These are phyloP conservation scores for Sarcophaga variegata DNA, from an alignment of 2,888 invertebrate genomes.

Conservation along the genomic window DNA sequence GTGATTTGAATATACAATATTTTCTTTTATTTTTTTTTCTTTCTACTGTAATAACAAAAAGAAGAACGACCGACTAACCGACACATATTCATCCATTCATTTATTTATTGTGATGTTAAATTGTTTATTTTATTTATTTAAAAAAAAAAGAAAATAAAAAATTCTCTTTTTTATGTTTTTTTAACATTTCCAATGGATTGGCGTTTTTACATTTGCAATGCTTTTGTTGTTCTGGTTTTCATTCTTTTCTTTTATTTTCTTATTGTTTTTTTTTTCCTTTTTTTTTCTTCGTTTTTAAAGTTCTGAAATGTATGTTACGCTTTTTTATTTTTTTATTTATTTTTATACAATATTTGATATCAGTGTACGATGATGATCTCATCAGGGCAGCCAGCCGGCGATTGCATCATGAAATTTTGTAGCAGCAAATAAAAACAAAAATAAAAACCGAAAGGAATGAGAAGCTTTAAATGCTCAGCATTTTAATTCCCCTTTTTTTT, in stretches of 20 bases:
- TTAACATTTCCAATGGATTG: constrained; percentile 13
- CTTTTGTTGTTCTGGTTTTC: constrained; percentile 44
- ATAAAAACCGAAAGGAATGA: background rate
- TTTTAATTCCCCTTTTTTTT: constrained; percentile 14
- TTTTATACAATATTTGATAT: constrained; percentile 46
- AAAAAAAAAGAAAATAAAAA: background rate
- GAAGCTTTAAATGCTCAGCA: constrained; percentile 37
- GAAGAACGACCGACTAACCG: background rate
- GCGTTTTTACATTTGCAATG: constrained; percentile 40
- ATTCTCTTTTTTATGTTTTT: constrained; percentile 18
- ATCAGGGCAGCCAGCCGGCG: constrained; percentile 20
- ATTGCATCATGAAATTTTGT: constrained; percentile 65
- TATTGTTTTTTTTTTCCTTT: constrained; percentile 34
- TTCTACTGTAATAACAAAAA: constrained; percentile 1
- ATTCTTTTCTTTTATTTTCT: constrained; percentile 19
- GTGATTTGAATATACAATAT: background rate
- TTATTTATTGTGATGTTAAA: constrained; percentile 22
- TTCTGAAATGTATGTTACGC: constrained; percentile 3
- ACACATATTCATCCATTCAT: background rate
- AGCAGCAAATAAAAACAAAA: constrained; percentile 1
- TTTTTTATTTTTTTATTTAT: constrained; percentile 7
- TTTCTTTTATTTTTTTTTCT: constrained; percentile 19
- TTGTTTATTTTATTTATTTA: constrained; percentile 39
- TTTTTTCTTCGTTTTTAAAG: constrained; percentile 5
- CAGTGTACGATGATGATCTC: constrained; percentile 62